Conservation (phyloP, 2,113 vertebrate genomes). For the Coptodon rendalli region DNA sequence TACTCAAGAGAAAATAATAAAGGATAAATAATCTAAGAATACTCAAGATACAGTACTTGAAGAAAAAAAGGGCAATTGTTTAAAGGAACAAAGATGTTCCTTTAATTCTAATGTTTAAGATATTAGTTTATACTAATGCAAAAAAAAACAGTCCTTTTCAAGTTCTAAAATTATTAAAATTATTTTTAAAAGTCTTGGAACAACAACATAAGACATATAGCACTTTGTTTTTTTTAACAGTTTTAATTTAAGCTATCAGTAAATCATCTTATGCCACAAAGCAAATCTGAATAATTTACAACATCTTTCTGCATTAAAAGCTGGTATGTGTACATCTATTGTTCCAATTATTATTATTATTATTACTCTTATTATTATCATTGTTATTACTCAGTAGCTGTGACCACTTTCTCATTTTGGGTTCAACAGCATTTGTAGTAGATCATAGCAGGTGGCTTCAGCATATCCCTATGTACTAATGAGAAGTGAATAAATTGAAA, state of each 20-base stretch:
- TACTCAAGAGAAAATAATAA: not conserved
- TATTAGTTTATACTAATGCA: not conserved
- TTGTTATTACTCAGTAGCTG: not conserved
- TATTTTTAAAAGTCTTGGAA: not conserved
- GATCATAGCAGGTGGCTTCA: not conserved
- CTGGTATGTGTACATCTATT: not conserved
- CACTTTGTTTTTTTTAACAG: not conserved
- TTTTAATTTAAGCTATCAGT: not conserved
- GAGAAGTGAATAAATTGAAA: not conserved
- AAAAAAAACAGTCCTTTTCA: rapidly evolving
- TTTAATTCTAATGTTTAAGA: not conserved
- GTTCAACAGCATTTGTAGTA: not conserved
- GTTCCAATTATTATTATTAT: not conserved
- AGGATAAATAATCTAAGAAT: not conserved
- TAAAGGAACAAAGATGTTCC: not conserved
- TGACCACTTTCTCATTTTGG: not conserved
- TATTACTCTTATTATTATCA: not conserved
- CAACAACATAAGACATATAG: not conserved
- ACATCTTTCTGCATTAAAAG: not conserved
- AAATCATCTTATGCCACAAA: not conserved
- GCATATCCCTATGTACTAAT: not conserved
- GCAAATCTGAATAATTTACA: not conserved
- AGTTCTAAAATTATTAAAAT: not conserved
- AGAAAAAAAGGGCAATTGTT: not conserved
- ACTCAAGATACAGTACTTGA: not conserved